These are phyloP conservation scores for Myopa testacea DNA, from an alignment of 2,888 invertebrate species.

Conservation along the genomic window DNA sequence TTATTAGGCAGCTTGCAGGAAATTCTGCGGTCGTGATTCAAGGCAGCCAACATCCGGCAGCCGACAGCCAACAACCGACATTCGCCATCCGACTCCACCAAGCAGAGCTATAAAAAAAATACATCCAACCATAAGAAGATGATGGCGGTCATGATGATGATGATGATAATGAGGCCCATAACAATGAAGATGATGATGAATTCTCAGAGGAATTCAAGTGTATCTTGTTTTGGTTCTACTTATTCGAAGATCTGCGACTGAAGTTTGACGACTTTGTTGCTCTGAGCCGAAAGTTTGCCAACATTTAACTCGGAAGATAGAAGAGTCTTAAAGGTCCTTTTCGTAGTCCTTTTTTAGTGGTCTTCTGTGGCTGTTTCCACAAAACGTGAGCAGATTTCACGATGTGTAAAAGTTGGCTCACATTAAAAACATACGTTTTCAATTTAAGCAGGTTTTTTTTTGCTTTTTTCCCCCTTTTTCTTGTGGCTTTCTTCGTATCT, in stretches of 20 bases:
- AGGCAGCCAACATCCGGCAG: constrained; percentile 50
- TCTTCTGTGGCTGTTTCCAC: constrained; percentile 39
- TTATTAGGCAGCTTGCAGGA: constrained; percentile 57
- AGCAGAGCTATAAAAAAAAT: constrained; percentile 33
- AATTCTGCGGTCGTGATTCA: constrained; percentile 57
- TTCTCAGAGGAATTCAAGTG: constrained; percentile 53
- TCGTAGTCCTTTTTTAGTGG: neutral
- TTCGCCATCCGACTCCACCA: constrained; percentile 32
- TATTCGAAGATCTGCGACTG: neutral
- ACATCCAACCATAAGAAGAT: neutral
- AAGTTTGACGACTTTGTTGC: neutral
- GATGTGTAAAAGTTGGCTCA: constrained; percentile 48
- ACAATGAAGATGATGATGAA: constrained; percentile 58
- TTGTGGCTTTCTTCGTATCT: neutral
- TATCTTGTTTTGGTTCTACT: neutral
- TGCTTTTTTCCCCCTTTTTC: neutral
- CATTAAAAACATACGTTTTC: constrained; percentile 53
- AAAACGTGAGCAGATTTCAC: constrained; percentile 58
- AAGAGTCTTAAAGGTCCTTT: constrained; percentile 20
- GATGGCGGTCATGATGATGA: neutral
- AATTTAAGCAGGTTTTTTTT: constrained; percentile 52
- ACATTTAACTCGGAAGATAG: constrained; percentile 4
- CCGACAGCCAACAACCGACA: constrained; percentile 46
- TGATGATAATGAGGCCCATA: constrained; percentile 50
- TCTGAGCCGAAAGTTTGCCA: neutral